These are phyloP conservation scores for Ips nitidus DNA, from an alignment of 1,140 invertebrate genomes.

Conservation along the genomic window DNA sequence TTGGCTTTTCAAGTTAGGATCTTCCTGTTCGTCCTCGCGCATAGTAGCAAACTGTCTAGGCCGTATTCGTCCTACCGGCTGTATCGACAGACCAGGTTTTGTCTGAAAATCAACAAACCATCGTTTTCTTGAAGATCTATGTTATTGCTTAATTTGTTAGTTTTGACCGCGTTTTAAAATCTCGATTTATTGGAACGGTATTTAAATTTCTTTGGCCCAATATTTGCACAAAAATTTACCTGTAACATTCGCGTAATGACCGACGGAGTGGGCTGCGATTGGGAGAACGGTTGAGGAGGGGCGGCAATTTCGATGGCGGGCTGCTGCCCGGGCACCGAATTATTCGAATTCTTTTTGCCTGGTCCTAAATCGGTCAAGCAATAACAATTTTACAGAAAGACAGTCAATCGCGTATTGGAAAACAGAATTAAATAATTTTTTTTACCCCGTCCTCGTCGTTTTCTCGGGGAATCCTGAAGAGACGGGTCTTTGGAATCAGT, in stretches of 20 bases:
- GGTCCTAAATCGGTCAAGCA: constrained; percentile 15
- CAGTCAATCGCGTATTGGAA: neutral
- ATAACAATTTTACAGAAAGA: neutral
- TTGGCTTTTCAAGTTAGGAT: constrained; percentile 14
- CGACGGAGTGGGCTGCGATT: constrained; percentile 54
- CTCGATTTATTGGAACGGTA: no score
- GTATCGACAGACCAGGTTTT: constrained; percentile 32
- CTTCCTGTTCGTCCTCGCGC: constrained; percentile 38
- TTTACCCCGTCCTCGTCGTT: constrained; percentile 36
- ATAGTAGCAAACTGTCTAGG: constrained; percentile 46
- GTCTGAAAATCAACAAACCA: constrained; percentile 15
- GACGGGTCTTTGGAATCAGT: neutral
- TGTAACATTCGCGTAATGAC: constrained; percentile 67
- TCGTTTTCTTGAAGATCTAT: no score
- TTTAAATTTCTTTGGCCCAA: no score
- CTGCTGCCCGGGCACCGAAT: constrained; percentile 23
- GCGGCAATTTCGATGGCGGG: constrained; percentile 48
- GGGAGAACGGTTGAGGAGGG: constrained; percentile 54
- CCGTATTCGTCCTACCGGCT: constrained; percentile 42
- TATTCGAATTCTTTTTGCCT: constrained; percentile 39
- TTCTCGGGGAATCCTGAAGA: constrained; percentile 16
- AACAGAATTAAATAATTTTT: neutral
- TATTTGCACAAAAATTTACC: neutral
- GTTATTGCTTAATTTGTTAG: no score
- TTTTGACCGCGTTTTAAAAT: no score